Evolutionary conservation across 30 jellyfish, hydroid and myxozoan species (phyloP).

Genomic region (Sanderia malayensis): DNA sequence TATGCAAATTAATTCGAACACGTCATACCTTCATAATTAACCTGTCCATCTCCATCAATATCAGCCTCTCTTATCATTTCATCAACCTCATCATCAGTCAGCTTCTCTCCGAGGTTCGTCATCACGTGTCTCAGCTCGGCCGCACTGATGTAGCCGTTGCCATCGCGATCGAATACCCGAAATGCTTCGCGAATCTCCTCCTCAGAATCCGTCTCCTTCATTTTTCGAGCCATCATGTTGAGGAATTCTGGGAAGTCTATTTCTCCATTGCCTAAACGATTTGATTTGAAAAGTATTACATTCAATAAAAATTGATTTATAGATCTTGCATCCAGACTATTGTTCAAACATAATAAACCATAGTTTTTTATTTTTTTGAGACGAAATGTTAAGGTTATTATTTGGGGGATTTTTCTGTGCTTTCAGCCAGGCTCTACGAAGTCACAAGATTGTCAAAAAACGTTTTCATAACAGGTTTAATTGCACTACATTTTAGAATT

Average conservation of each 20-base stretch:
- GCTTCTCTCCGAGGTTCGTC: conserved; percentile 89
- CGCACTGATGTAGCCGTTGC: conserved; percentile 92
- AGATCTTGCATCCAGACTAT: too few species aligned
- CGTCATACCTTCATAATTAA: conserved; percentile 75
- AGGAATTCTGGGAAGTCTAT: conserved; percentile 90
- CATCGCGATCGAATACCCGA: conserved; percentile 92
- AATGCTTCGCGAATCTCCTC: conserved; percentile 97
- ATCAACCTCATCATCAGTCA: conserved; percentile 90
- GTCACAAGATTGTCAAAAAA: too few species aligned
- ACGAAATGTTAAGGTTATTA: too few species aligned
- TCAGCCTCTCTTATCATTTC: conserved; percentile 95
- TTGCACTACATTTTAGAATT: too few species aligned
- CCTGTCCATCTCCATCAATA: conserved; percentile 94
- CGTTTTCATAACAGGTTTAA: too few species aligned
- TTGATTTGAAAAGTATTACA: too few species aligned
- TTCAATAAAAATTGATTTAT: too few species aligned
- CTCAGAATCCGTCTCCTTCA: conserved; percentile 77
- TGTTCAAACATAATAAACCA: too few species aligned
- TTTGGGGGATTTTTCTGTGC: too few species aligned
- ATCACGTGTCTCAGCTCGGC: conserved; percentile 83
- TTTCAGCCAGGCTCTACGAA: too few species aligned
- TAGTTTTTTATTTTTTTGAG: too few species aligned
- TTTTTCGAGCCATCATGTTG: conserved; percentile 82
- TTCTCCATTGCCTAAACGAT: conserved; percentile 89
- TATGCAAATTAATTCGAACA: neutral